Base-by-base conservation (phyloP, 1,140 invertebrate species). In the Nylanderia fulva region DNA sequence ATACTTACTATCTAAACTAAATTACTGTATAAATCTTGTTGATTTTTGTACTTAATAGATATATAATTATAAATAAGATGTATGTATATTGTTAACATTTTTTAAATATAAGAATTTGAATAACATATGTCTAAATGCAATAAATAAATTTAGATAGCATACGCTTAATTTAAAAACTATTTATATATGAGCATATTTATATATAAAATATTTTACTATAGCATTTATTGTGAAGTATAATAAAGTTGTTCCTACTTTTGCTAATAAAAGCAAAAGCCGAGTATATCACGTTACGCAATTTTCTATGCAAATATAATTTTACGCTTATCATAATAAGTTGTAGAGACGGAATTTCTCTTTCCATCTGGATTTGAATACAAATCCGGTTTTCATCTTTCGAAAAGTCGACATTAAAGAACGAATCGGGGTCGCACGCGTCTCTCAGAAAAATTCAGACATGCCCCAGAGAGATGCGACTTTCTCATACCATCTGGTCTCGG, bases 1-100 rank as follows among this genome's bases (percentile, higher is more conserved):
- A 0, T 21, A 54, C 11, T 15, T 36, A 54, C 15, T 1, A 52
- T n/a, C n/a, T n/a, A n/a, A n/a, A 36, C 0, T 6, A 56, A 36
- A 72, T 3, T 48, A 13, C 36, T 52, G 15, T 71, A 13, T 27
- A 71, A 71, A 52, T 69, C 18, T 48, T 52, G 68, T 71, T 48
- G 15, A 48, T 48, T 71, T 21, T 29, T 71, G n/a, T n/a, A 52
- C 52, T 71, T 71, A 15, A 72, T 72, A 54, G 18, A 71, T 52
- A 45, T 24, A 66, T 29, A 29, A 21, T 29, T 15, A 52, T 52
- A 66, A 48, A 1, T 15, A 33, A 52, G 15, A 52, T 48, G n/a
- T n/a, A 64, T 48, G 18, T 24, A n/a, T n/a, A 61, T 27, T 21
- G 6, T 76, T 64, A 8, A 29, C 33, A 21, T 9, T 15, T n/a